Evolutionary conservation across 53 echinoderm and acorn worm species (phyloP).

Genomic region (Actinopyga echinites): DNA sequence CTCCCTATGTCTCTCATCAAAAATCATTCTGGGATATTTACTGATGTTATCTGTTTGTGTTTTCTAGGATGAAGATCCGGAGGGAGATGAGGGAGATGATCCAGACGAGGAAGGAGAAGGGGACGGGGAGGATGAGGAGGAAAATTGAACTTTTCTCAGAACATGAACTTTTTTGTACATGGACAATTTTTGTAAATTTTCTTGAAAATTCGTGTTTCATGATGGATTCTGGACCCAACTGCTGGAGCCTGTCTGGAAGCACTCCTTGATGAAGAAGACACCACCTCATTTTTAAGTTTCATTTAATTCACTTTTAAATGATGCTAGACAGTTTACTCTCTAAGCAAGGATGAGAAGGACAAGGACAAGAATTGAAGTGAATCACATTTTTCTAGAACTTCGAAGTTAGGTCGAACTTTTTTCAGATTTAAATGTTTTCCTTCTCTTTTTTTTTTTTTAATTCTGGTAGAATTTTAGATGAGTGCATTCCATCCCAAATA

Average conservation of each 20-base stretch:
- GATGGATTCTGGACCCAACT: slow-evolving; percentile 36
- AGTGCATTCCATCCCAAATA: slow-evolving; percentile 33
- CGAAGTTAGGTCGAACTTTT: slow-evolving; percentile 1
- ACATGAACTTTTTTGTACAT: slow-evolving; percentile 42
- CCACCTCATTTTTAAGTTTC: slow-evolving; percentile 31
- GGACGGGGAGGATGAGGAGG: slow-evolving; percentile 32
- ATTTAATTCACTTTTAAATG: slow-evolving; percentile 7
- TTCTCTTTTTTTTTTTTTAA: neutral
- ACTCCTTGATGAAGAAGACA: slow-evolving; percentile 8
- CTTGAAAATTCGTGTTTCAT: slow-evolving; percentile 36
- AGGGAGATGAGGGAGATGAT: neutral
- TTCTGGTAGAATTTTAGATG: slow-evolving; percentile 6
- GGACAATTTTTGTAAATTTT: slow-evolving; percentile 44
- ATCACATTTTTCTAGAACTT: neutral
- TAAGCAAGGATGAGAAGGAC: neutral
- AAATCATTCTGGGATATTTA: too few species aligned
- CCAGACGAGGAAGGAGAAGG: slow-evolving; percentile 9
- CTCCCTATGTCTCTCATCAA: too few species aligned
- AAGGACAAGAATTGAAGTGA: neutral
- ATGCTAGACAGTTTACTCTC: neutral
- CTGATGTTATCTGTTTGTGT: neutral
- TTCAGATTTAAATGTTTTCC: neutral
- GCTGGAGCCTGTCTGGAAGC: slow-evolving; percentile 8
- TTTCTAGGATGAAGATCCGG: neutral
- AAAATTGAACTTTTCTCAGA: slow-evolving; percentile 13